phyloP scores from a whole-genome alignment of 1,140 invertebrate species.

The Sycobia sp. region DNA sequence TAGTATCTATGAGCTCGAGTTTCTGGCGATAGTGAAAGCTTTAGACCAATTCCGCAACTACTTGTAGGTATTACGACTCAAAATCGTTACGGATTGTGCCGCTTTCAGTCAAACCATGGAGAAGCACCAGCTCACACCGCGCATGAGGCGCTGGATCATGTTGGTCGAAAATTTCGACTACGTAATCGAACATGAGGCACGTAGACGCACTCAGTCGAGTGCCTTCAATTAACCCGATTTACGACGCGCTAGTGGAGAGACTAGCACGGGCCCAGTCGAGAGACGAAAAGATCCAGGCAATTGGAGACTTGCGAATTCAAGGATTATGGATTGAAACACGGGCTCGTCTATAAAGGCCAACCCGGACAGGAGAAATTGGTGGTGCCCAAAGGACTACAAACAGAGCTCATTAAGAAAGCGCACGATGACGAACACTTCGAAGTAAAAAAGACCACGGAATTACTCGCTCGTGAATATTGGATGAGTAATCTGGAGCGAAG shows the following conservation, averaged over 20 bases:
- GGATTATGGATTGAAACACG: no score
- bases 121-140: no score
- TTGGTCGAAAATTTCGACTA: no score
- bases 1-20: constrained; percentile 35
- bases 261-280: no score
- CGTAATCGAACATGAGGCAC: background rate
- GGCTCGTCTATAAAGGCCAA: no score
- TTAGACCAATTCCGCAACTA: constrained; percentile 42
- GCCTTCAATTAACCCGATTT: constrained; percentile 12
- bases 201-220: constrained; percentile 16
- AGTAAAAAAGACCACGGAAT: no score
- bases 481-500: no score
- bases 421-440: no score
- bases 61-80: constrained; percentile 47
- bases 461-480: no score
- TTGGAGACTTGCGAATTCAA: background rate
- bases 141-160: no score
- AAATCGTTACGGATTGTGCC: constrained; percentile 49
- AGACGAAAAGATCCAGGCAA: no score
- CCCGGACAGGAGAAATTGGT: background rate
- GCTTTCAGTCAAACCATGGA: no score
- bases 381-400: background rate
- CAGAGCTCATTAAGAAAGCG: background rate
- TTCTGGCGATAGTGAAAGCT: constrained; percentile 34
- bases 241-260: background rate